These are phyloP conservation scores for Hemibagrus wyckioides DNA, from an alignment of 2,113 vertebrate genomes.

Conservation along the genomic window DNA sequence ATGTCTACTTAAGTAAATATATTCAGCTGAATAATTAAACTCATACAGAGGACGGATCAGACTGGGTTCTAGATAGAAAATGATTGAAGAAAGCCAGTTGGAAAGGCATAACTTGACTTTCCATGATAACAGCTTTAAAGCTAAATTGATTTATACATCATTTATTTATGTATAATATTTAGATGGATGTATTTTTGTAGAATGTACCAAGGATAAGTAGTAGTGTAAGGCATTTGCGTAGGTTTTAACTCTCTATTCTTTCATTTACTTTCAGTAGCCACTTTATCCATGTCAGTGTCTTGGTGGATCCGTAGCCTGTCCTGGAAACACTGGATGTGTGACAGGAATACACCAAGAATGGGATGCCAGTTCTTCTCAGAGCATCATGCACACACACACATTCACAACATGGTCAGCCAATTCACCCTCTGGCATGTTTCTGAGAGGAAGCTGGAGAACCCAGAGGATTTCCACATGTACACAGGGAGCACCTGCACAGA, in stretches of 20 bases:
- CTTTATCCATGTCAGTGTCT: background rate
- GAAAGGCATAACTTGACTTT: background rate
- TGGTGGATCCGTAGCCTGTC: background rate
- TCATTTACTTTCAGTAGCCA: background rate
- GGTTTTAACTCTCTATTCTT: background rate
- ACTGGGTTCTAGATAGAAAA: conserved; percentile 20
- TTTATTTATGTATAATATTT: background rate
- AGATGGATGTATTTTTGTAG: background rate
- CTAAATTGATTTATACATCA: background rate
- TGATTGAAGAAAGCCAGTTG: background rate
- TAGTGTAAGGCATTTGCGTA: background rate
- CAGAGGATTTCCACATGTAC: background rate
- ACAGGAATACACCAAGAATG: background rate
- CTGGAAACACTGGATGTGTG: background rate
- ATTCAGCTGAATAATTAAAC: conserved; percentile 32
- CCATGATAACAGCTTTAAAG: background rate
- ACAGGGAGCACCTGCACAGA: background rate
- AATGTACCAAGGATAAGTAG: background rate
- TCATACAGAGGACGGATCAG: conserved; percentile 16
- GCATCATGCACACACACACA: background rate
- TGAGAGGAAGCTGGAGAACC: no score
- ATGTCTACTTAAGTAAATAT: conserved; percentile 20
- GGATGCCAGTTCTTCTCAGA: background rate
- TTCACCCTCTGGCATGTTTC: background rate
- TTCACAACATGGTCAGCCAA: background rate